phyloP scores from a whole-genome alignment of 2,888 invertebrate genomes.

The Patella depressa region DNA sequence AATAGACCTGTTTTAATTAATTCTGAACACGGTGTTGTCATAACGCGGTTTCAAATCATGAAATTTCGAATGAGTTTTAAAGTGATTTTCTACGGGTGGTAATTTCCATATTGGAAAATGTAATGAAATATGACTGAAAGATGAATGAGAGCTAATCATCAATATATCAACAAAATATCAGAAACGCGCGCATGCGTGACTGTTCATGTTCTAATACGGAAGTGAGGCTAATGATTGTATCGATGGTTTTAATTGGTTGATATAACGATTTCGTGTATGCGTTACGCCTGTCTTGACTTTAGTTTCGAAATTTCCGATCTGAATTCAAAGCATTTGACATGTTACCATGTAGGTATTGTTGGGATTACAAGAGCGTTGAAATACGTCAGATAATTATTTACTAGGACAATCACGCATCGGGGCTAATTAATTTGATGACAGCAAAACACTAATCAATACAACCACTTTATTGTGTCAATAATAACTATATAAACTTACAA shows the following conservation, averaged over 20 bases:
- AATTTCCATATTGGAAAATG: no score
- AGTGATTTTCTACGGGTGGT: no score
- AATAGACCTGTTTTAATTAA: no score
- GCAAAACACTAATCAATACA: neutral
- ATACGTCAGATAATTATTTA: slow-evolving; percentile 7
- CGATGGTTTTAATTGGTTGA: slow-evolving; percentile 30
- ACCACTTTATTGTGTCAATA: slow-evolving; percentile 1
- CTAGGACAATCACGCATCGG: slow-evolving; percentile 4
- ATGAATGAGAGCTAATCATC: neutral
- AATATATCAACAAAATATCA: neutral
- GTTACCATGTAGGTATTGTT: neutral
- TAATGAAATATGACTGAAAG: no score
- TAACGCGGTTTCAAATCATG: no score
- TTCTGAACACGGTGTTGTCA: no score
- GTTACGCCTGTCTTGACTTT: slow-evolving; percentile 23
- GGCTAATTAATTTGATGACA: slow-evolving; percentile 3
- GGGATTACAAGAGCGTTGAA: neutral
- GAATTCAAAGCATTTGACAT: neutral
- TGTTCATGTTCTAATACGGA: slow-evolving; percentile 23
- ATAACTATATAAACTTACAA: no score
- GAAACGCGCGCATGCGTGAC: slow-evolving; percentile 26
- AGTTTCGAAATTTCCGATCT: slow-evolving; percentile 25
- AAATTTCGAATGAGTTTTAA: no score
- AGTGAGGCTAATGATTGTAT: slow-evolving; percentile 32
- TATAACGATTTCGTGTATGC: slow-evolving; percentile 28